Base-by-base conservation (phyloP, 2,888 invertebrate genomes). In the Unio pictorum region DNA sequence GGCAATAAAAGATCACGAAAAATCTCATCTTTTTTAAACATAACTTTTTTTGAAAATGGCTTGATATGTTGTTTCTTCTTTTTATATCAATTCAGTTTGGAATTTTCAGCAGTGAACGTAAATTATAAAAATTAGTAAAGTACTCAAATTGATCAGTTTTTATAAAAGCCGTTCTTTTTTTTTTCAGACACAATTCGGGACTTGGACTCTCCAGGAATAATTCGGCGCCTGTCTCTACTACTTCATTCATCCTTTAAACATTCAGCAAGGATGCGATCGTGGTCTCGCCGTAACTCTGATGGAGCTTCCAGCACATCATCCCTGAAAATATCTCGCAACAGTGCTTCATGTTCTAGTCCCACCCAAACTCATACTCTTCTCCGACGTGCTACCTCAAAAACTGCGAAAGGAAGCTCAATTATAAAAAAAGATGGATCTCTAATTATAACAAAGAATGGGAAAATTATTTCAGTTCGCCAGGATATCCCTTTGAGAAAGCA, bases 391-490 rank as follows among this genome's bases (percentile, higher is more conserved):
- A 81, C 81, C 4, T 74, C 77, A n/a, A 80, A 78, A 74, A 81
- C 81, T 1, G 74, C 81, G 0, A 81, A 75, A 64, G 83, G 81
- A 0, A 85, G 81, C 66, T 86, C 85, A 1, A 76, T 86, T 15
- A 86, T 85, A 54, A 77, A 80, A 60, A 76, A 79, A 67, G 84
- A 86, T 55, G 86, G 84, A 11, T 81, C 85, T 5, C 68, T 85
- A 1, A 84, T 87, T 61, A 77, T 86, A 55, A 82, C 86, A 56
- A 87, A 87, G 73, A 84, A 81, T 59, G 86, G 85, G 3, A 87
- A 87, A 72, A 85, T 86, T 54, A 83, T 87, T 30, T 84, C 84
- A 28, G 82, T 85, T 28, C 72, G 83, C 8, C 68, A 77, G 15
- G 80, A 83, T 61, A 71, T 65, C 4, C 34, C 26, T n/a, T 34